A percentile compares a stretch with the other conserved stretches of the same genome.
These are phyloP conservation scores for Phortica variegata DNA, from an alignment of 1,140 invertebrate genomes.

Conservation along the genomic window DNA sequence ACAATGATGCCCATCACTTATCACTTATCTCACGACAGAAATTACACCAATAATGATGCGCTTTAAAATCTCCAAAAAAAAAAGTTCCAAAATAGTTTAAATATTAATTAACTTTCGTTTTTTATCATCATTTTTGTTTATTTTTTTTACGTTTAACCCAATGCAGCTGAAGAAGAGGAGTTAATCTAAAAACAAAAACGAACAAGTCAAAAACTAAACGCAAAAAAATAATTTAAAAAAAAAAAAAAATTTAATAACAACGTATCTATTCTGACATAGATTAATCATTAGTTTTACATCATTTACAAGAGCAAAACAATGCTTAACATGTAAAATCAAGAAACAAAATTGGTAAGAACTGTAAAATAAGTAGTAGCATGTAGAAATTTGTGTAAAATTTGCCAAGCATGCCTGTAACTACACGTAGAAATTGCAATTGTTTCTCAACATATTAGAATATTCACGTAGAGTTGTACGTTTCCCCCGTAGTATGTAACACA, in stretches of 20 bases:
- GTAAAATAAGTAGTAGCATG: constrained; percentile 11
- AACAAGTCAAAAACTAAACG: constrained; percentile 13
- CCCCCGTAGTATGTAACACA: background rate
- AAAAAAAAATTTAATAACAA: constrained; percentile 45
- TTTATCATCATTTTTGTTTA: constrained; percentile 24
- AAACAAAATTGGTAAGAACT: constrained; percentile 17
- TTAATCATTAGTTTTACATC: constrained; percentile 36
- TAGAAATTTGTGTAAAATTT: background rate
- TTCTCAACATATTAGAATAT: constrained; percentile 4
- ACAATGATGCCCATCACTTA: background rate
- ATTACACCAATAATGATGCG: background rate
- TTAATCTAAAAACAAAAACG: constrained; percentile 30
- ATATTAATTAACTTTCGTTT: constrained; percentile 25
- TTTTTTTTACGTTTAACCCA: constrained; percentile 44
- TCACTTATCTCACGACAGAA: too few relatives aligned
- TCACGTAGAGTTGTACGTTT: constrained; percentile 3
- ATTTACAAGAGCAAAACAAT: constrained; percentile 35
- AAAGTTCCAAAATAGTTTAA: constrained; percentile 4
- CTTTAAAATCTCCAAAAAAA: background rate
- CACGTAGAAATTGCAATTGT: constrained; percentile 10
- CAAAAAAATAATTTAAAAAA: constrained; percentile 25
- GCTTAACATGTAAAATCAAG: constrained; percentile 34
- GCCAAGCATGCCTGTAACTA: too few relatives aligned
- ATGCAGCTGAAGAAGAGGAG: constrained; percentile 46
- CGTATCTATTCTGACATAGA: constrained; percentile 14